phyloP scores from a whole-genome alignment of 30 jellyfish, hydroid and myxozoan species.

The Sanderia malayensis region DNA sequence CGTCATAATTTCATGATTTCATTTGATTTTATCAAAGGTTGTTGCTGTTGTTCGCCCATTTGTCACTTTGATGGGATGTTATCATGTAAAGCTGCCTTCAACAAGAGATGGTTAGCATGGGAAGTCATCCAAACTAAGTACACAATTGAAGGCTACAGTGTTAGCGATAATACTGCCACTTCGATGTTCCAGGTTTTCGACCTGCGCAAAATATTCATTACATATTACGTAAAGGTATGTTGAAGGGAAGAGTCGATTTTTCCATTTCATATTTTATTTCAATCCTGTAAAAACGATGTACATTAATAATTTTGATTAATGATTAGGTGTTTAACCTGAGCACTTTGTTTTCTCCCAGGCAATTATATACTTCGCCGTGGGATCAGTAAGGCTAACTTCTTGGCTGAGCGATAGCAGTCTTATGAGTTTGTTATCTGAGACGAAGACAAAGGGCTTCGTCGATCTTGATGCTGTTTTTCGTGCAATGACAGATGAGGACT shows the following conservation, averaged over 20 bases:
- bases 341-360: slow-evolving; percentile 56
- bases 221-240: slow-evolving; percentile 94
- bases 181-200: slow-evolving; percentile 93
- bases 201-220: slow-evolving; percentile 82
- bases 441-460: slow-evolving; percentile 54
- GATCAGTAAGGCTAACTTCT: slow-evolving; percentile 41
- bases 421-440: slow-evolving; percentile 75
- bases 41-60: slow-evolving; percentile 67
- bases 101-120: slow-evolving; percentile 97
- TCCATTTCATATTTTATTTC: no score
- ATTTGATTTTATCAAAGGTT: slow-evolving; percentile 6
- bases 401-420: slow-evolving; percentile 72
- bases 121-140: slow-evolving; percentile 89
- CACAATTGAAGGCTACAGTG: slow-evolving; percentile 90
- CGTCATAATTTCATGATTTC: neutral
- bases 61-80: slow-evolving; percentile 56
- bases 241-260: no score
- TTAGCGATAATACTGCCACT: slow-evolving; percentile 92
- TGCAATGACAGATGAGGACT: slow-evolving; percentile 90
- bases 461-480: slow-evolving; percentile 90
- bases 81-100: slow-evolving; percentile 85
- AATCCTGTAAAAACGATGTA: no score
- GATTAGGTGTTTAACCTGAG: no score
- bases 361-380: slow-evolving; percentile 65
- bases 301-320: no score